Percentiles rank a stretch among this genome's conserved stretches.
These are phyloP conservation scores for Lordiphosa stackelbergi DNA, from an alignment of 1,140 invertebrate species.

Conservation along the genomic window DNA sequence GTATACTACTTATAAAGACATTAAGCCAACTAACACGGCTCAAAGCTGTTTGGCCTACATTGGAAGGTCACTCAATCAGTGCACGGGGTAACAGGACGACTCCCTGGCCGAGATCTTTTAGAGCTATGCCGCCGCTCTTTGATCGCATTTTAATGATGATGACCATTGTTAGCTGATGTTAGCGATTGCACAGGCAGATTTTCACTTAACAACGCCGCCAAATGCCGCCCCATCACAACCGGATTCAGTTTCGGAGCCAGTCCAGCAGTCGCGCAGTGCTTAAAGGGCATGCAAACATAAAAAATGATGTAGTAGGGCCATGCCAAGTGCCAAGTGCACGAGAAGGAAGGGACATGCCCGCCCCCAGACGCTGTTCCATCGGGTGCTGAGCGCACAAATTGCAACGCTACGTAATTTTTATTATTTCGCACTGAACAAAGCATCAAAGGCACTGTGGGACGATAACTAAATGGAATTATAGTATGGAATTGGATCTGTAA, in stretches of 20 bases:
- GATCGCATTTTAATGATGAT: conserved; percentile 76
- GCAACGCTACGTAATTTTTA: conserved; percentile 59
- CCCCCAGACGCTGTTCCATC: conserved; percentile 29
- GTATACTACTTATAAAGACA: conserved; percentile 69
- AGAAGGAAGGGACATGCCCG: not conserved
- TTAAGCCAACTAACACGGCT: conserved; percentile 50
- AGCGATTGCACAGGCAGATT: conserved; percentile 70
- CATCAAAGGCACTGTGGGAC: conserved; percentile 46
- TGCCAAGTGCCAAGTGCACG: conserved; percentile 36
- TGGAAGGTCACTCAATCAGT: conserved; percentile 65
- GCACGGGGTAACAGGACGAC: conserved; percentile 22
- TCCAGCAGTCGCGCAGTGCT: conserved; percentile 11
- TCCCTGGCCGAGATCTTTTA: conserved; percentile 21
- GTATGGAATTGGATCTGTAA: not conserved
- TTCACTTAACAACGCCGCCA: conserved; percentile 68
- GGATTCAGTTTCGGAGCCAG: conserved; percentile 15
- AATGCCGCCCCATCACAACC: conserved; percentile 23
- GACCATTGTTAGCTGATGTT: conserved; percentile 76
- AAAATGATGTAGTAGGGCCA: conserved; percentile 46
- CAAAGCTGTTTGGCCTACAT: conserved; percentile 44
- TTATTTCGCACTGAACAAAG: conserved; percentile 53
- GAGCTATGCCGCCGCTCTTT: conserved; percentile 44
- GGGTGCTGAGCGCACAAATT: conserved; percentile 50
- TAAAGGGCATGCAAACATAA: conserved; percentile 71
- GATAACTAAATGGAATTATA: not conserved